Evolutionary conservation across 2,888 invertebrate species (phyloP).

Genomic region (Mechanitis messenoides): DNA sequence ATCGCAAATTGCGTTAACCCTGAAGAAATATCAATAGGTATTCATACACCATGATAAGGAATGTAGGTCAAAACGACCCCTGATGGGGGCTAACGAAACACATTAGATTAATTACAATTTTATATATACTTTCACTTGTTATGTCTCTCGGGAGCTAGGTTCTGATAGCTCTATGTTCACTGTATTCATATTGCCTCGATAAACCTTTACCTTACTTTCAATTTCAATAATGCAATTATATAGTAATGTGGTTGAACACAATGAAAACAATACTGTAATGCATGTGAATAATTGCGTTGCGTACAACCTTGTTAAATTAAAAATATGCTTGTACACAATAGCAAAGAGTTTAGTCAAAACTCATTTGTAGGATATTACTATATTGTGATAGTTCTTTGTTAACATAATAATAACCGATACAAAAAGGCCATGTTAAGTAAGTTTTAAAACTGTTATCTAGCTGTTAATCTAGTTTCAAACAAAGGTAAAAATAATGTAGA

Average conservation of each 20-base stretch:
- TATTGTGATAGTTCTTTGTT: no score
- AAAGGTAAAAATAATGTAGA: background rate
- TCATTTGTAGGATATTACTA: no score
- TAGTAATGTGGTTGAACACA: no score
- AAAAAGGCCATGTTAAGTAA: background rate
- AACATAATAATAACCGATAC: background rate
- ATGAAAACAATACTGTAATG: no score
- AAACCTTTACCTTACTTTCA: background rate
- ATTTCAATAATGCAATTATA: no score
- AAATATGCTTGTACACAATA: no score
- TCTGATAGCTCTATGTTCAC: background rate
- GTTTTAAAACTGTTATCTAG: no score
- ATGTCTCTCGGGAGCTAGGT: slow-evolving; percentile 27
- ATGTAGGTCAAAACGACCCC: slow-evolving; percentile 5
- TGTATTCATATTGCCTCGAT: background rate
- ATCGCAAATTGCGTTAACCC: slow-evolving; percentile 3
- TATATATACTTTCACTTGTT: slow-evolving; percentile 28
- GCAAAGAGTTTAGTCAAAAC: no score
- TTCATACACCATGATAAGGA: background rate
- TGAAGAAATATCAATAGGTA: slow-evolving; percentile 12
- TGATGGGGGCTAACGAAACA: slow-evolving; percentile 32
- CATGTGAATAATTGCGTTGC: no score
- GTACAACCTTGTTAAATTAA: no score
- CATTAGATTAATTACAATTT: slow-evolving; percentile 38
- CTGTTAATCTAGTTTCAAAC: background rate